Percentiles rank a stretch among this genome's conserved stretches.
These are phyloP conservation scores for Phytoseiulus persimilis DNA, from an alignment of 2,888 invertebrate genomes.

Conservation along the genomic window DNA sequence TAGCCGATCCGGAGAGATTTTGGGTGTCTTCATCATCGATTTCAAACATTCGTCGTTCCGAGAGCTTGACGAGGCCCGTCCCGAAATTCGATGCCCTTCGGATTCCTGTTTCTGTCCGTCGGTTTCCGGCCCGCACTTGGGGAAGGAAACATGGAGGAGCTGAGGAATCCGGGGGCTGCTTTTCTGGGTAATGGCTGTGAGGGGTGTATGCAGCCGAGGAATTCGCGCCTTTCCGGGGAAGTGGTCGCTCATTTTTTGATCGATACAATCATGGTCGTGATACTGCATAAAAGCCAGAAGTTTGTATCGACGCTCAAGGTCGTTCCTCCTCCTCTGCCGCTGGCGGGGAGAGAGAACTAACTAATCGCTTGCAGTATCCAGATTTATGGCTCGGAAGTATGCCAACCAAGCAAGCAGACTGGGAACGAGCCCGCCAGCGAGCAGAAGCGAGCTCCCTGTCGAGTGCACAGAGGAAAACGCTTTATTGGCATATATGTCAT, in stretches of 20 bases:
- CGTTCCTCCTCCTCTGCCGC: background rate
- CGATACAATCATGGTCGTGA: background rate
- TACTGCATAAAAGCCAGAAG: background rate
- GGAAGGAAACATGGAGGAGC: background rate
- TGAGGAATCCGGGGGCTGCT: no score
- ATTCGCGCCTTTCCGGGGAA: background rate
- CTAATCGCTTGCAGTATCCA: background rate
- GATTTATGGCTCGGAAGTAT: background rate
- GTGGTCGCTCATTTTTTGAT: no score
- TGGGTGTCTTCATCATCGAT: background rate
- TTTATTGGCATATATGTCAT: slow-evolving; percentile 5
- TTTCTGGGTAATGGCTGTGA: no score
- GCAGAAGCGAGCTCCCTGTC: background rate
- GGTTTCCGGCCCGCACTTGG: no score
- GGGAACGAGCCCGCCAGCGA: background rate
- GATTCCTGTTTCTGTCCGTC: background rate
- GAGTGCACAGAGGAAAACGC: background rate
- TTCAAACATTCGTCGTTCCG: background rate
- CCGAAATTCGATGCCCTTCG: background rate
- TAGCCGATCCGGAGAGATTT: background rate
- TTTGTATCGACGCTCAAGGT: background rate
- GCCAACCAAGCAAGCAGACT: background rate
- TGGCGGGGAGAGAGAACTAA: background rate
- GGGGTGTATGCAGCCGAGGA: no score
- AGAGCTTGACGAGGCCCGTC: background rate